A percentile compares a stretch with the other conserved stretches of the same genome.
phyloP scores from a whole-genome alignment of 2,797 vertebrate genomes.

The Macroramphosus scolopax region DNA sequence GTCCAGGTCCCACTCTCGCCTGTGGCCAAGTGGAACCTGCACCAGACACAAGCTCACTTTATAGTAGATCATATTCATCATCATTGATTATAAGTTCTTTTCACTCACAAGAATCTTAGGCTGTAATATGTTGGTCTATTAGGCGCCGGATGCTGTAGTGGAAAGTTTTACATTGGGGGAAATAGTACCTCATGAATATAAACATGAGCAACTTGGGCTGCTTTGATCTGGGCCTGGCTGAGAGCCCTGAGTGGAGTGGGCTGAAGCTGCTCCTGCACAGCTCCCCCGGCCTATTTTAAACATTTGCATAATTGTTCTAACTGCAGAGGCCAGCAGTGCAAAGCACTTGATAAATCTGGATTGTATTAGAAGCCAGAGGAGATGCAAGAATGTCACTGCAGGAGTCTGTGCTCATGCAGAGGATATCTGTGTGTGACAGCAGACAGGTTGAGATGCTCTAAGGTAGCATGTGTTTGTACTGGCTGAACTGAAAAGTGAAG shows the following conservation, averaged over 20 bases:
- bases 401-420: conserved; percentile 18
- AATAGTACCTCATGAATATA: conserved; percentile 67
- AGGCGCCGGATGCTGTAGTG: conserved; percentile 48
- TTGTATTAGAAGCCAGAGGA: conserved; percentile 38
- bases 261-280: conserved; percentile 40
- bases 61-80: no score
- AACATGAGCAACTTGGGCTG: conserved; percentile 67
- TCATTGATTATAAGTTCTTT: conserved; percentile 27
- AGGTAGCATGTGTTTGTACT: conserved; percentile 7
- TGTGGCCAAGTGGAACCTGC: no score
- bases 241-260: conserved; percentile 61
- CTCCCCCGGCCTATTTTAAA: conserved; percentile 53
- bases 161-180: conserved; percentile 52
- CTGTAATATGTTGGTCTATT: conserved; percentile 37
- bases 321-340: conserved; percentile 53
- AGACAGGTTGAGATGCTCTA: conserved; percentile 11
- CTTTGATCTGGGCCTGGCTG: conserved; percentile 67
- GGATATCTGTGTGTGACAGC: conserved; percentile 17
- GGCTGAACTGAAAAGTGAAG: neutral
- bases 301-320: conserved; percentile 70
- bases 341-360: conserved; percentile 56
- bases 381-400: conserved; percentile 29
- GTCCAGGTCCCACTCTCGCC: no score
- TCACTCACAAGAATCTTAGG: neutral
- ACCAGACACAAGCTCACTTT: no score